Conservation (phyloP, 1,140 invertebrate species). For the Sminthurides bifidus region DNA sequence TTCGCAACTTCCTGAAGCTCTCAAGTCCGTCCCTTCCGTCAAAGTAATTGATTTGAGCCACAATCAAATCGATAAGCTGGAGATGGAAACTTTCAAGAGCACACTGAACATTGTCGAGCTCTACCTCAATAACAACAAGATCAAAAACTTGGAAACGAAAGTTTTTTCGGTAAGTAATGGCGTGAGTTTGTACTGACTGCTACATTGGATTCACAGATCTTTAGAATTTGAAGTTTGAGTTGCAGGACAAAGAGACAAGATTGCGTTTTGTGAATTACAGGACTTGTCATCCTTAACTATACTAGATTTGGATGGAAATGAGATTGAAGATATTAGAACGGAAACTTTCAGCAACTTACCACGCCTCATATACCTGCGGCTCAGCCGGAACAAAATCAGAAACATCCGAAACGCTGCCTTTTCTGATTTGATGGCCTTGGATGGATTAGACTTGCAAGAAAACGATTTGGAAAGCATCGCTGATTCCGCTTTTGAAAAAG, state of each 20-base stretch:
- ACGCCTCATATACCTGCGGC: slow-evolving; percentile 58
- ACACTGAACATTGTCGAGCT: slow-evolving; percentile 29
- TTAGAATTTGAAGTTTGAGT: too few species aligned
- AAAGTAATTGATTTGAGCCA: slow-evolving; percentile 35
- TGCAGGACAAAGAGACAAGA: too few species aligned
- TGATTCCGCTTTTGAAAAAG: slow-evolving; percentile 59
- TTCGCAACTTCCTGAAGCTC: slow-evolving; percentile 50
- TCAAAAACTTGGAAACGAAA: slow-evolving; percentile 21
- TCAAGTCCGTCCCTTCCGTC: slow-evolving; percentile 34
- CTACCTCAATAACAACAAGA: slow-evolving; percentile 32
- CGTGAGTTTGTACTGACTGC: too few species aligned
- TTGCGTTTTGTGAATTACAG: slow-evolving; percentile 41
- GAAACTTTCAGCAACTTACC: slow-evolving; percentile 63
- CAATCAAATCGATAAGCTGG: slow-evolving; percentile 40
- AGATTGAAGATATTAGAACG: slow-evolving; percentile 60
- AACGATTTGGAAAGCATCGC: slow-evolving; percentile 60
- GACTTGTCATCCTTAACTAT: slow-evolving; percentile 55
- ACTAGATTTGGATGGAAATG: slow-evolving; percentile 68
- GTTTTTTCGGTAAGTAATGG: slow-evolving; percentile 25
- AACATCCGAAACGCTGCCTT: slow-evolving; percentile 57
- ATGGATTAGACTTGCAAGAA: slow-evolving; percentile 64
- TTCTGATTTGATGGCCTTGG: slow-evolving; percentile 58
- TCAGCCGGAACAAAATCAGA: slow-evolving; percentile 57
- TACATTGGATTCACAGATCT: too few species aligned
- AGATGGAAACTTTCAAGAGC: slow-evolving; percentile 52